Evolutionary conservation across 2,797 vertebrate species (phyloP), one percentile per base, ranked within the genome.

Genomic region (Triplophysa yarkandensis): DNA sequence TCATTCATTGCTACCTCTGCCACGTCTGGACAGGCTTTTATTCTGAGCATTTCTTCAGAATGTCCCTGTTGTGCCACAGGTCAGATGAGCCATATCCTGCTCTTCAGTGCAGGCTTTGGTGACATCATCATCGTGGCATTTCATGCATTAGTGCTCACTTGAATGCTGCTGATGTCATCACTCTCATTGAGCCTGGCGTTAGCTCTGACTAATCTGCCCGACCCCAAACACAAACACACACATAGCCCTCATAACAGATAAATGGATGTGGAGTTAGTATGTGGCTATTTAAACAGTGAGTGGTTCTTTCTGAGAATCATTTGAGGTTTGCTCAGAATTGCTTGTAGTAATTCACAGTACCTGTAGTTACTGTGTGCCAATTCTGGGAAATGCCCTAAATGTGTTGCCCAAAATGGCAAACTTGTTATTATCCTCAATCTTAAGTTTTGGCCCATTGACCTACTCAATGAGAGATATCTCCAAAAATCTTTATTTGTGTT

Each of bases 21-120:
- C 1, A 1, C 1, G 9, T 61, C 55, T 48, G 48, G 55, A 61
- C 41, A 13, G 6, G 30, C 28, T 32, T 34, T 7, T 46, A 65
- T 10, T 30, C 11, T 4, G 0, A 27, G 41, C 48, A 28, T 55
- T 44, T 34, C 48, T 44, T 4, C 30, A 64, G 6, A 57, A 8
- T 6, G n/a, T 25, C 27, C 0, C 7, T 55, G 63, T 27, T 74
- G 41, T 50, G 72, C 55, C 54, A 67, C 54, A 54, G 14, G 23
- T 27, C 68, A 46, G 28, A 23, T 80, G 65, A 78, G 50, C 6
- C 39, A 76, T 61, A 70, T 75, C 71, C 77, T 75, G 71, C 30
- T 39, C 14, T n/a, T n/a, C n/a, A 6, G 23, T 0, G 19, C 71
- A 43, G 1, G 27, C 21, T 36, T n/a, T 72, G 58, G 16, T 50